These are phyloP conservation scores for Charadrius vociferus DNA, from an alignment of 2,113 vertebrate genomes.

Conservation along the genomic window DNA sequence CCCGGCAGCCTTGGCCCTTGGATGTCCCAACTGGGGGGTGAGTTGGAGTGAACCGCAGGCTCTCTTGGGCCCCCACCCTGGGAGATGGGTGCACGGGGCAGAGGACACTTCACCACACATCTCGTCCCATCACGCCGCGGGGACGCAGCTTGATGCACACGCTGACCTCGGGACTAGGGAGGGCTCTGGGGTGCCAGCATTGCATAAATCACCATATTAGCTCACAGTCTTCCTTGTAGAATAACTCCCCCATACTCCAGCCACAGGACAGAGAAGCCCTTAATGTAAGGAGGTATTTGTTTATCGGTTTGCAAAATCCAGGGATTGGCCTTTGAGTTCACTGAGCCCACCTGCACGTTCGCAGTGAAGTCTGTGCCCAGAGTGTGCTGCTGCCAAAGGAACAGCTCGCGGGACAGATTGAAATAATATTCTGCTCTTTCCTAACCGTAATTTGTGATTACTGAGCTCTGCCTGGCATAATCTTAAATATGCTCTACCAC, in stretches of 20 bases:
- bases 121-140: background rate
- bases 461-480: background rate
- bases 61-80: background rate
- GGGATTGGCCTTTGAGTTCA: background rate
- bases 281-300: background rate
- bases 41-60: background rate
- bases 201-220: background rate
- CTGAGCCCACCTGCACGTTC: background rate
- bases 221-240: background rate
- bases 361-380: rapidly evolving
- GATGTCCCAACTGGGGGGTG: background rate
- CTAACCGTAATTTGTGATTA: background rate
- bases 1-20: background rate
- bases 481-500: background rate
- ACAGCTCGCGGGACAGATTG: rapidly evolving
- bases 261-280: background rate
- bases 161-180: background rate
- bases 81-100: background rate
- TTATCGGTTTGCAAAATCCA: background rate
- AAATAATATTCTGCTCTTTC: background rate
- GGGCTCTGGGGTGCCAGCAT: background rate
- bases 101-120: background rate
- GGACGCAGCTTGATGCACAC: background rate
- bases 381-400: background rate
- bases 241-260: background rate